Evolutionary conservation across 2,113 vertebrate genomes (phyloP).

Genomic region (Hippocampus barbouri): DNA sequence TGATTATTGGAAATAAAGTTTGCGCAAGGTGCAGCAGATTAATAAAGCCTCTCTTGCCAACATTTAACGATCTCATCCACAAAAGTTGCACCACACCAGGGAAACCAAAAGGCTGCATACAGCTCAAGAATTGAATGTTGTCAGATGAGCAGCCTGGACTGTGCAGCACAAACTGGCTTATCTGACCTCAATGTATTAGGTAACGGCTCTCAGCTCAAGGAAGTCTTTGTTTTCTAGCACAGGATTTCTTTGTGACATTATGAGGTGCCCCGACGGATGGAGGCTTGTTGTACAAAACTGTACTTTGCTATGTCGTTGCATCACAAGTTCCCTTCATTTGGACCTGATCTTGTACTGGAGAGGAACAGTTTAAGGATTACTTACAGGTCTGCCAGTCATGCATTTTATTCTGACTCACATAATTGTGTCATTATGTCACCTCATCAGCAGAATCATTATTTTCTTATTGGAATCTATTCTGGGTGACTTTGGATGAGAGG

Average conservation of each 20-base stretch:
- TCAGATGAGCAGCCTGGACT: constrained; percentile 25
- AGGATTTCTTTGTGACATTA: constrained; percentile 21
- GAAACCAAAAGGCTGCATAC: too few relatives aligned
- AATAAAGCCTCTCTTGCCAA: too few relatives aligned
- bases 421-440: not conserved
- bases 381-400: not conserved
- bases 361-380: not conserved
- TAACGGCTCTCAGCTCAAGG: constrained; percentile 20
- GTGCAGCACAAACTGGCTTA: not conserved
- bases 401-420: not conserved
- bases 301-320: constrained; percentile 21
- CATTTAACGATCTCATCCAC: too few relatives aligned
- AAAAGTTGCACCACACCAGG: too few relatives aligned
- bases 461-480: too few relatives aligned
- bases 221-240: constrained; percentile 38
- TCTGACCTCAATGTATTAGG: constrained; percentile 14
- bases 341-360: not conserved
- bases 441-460: not conserved
- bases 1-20: too few relatives aligned
- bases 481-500: too few relatives aligned
- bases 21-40: too few relatives aligned
- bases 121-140: too few relatives aligned
- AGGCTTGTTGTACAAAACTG: constrained; percentile 1
- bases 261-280: constrained; percentile 19
- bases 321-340: constrained; percentile 10